Evolutionary conservation across 2,888 invertebrate species (phyloP).

Genomic region (Drosophila fungiperda): DNA sequence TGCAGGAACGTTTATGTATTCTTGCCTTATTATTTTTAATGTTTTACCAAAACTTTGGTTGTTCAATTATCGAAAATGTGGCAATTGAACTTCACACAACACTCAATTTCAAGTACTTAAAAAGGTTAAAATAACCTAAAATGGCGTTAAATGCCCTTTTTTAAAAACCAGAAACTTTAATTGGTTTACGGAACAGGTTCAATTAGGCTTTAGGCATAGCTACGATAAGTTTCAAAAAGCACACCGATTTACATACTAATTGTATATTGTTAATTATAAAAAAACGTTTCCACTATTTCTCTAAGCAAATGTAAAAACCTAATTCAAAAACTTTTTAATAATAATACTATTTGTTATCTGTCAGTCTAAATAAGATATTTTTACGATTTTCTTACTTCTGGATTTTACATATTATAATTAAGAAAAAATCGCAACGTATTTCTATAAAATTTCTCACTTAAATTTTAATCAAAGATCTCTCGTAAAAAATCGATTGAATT

Average conservation of each 20-base stretch:
- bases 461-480: not conserved
- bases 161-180: not conserved
- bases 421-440: not conserved
- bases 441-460: not conserved
- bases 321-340: not conserved
- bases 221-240: not conserved
- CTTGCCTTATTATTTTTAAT: not conserved
- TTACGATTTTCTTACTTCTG: not conserved
- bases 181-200: not conserved
- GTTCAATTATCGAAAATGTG: not conserved
- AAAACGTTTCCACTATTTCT: not conserved
- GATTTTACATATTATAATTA: not conserved
- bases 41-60: not conserved
- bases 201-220: not conserved
- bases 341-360: not conserved
- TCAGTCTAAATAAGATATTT: not conserved
- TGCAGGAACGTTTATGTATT: not conserved
- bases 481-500: not conserved
- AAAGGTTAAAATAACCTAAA: not conserved
- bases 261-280: not conserved
- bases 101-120: not conserved
- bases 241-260: not conserved
- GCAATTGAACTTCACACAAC: too few species aligned
- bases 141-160: not conserved
- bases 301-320: not conserved